A percentile compares a stretch with the other conserved stretches of the same genome.
These are phyloP conservation scores for Epistrophella euchroma DNA, from an alignment of 2,888 invertebrate species.

Conservation along the genomic window DNA sequence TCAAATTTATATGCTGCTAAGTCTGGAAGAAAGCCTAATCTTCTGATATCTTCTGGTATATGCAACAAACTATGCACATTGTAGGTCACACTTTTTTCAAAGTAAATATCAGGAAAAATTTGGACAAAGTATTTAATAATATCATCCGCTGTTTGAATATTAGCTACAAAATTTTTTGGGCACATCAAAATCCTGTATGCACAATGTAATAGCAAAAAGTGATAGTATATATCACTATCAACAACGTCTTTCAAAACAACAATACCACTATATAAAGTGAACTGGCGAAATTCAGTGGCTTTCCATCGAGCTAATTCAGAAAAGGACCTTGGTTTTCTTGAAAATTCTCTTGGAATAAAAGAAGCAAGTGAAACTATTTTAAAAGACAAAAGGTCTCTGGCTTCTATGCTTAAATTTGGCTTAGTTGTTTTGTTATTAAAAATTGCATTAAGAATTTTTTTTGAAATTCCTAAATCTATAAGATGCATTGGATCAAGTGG, in stretches of 20 bases:
- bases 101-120: no score
- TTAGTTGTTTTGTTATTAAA: background rate
- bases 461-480: background rate
- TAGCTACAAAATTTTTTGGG: no score
- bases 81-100: no score
- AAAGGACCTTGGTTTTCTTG: background rate
- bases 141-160: no score
- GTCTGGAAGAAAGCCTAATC: no score
- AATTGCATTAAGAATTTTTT: background rate
- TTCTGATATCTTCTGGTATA: no score
- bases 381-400: background rate
- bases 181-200: no score
- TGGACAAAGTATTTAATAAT: no score
- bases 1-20: no score
- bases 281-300: background rate
- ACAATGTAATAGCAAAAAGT: background rate
- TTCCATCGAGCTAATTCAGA: background rate
- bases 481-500: background rate
- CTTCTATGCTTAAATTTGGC: background rate
- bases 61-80: no score
- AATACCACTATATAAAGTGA: background rate
- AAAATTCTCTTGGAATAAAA: background rate
- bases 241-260: background rate
- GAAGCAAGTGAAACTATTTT: background rate
- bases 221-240: background rate